phyloP scores from a whole-genome alignment of 2,888 invertebrate genomes.

The Thecocarcelia acutangulata region DNA sequence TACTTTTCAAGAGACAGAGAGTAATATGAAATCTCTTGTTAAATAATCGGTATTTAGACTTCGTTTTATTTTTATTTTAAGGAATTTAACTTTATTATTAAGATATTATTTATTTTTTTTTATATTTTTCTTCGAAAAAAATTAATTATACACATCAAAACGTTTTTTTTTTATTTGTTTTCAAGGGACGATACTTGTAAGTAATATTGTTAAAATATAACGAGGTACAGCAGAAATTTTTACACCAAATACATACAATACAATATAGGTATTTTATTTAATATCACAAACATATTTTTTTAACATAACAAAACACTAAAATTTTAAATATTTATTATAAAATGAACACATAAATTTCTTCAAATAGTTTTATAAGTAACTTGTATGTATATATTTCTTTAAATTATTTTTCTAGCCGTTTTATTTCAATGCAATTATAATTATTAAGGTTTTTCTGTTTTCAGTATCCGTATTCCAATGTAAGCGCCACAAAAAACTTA shows the following conservation, averaged over 20 bases:
- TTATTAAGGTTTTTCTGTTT: slow-evolving; percentile 40
- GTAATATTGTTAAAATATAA: too few species aligned
- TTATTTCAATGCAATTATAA: slow-evolving; percentile 36
- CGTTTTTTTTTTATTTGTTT: too few species aligned
- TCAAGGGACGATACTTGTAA: too few species aligned
- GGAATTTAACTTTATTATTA: slow-evolving; percentile 60
- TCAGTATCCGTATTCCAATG: slow-evolving; percentile 66
- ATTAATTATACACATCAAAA: too few species aligned
- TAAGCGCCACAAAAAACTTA: slow-evolving; percentile 78
- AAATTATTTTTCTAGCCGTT: slow-evolving; percentile 33
- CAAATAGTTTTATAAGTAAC: neutral
- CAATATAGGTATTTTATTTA: slow-evolving; percentile 15
- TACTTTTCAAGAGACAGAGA: slow-evolving; percentile 17
- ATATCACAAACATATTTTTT: slow-evolving; percentile 24
- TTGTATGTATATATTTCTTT: neutral
- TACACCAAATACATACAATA: neutral
- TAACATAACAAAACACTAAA: slow-evolving; percentile 20
- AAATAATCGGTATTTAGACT: slow-evolving; percentile 59
- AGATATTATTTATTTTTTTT: slow-evolving; percentile 41
- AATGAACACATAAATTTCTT: slow-evolving; percentile 57
- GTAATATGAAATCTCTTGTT: slow-evolving; percentile 42
- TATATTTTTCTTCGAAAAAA: slow-evolving; percentile 6
- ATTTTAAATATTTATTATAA: slow-evolving; percentile 27
- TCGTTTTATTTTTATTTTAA: slow-evolving; percentile 52
- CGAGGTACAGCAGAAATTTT: too few species aligned